Evolutionary conservation across 2,888 invertebrate genomes (phyloP), one percentile per base, ranked within the genome.

Genomic region (Mesodorylaimus sp.): DNA sequence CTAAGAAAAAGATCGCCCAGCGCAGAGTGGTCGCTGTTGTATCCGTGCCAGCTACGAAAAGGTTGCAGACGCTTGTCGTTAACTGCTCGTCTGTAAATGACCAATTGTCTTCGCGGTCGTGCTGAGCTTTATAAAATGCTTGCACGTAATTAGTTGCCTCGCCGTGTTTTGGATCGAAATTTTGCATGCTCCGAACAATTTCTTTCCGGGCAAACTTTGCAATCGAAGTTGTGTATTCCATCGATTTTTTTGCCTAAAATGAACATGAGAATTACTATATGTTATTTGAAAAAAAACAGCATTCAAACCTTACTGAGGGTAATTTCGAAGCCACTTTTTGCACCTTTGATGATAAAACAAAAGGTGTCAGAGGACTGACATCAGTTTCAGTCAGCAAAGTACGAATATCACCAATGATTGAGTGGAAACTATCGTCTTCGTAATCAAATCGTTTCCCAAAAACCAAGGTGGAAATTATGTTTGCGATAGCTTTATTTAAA

Each of bases 391-490:
- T 32, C 2, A 25, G 19, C 5, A 36, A 13, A 21, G 27, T 32
- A 32, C 37, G 29, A 16, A 48, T 39, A 2, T 25, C 16, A 16
- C 46, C 37, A n/a, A 51, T n/a, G n/a, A 50, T n/a, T 7, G 5
- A 2, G 21, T 19, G 3, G 37, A 63, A 63, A 37, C 59, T 58
- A 2, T 55, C 53, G 45, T 61, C 60, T 39, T 57, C 56, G 47
- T 56, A 56, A 10, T 53, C 52, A 50, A 55, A 61, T 44, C 53
- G 51, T 19, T 56, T 54, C 16, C 65, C 65, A 45, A 65, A 57
- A 5, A 63, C 59, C 50, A 64, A 53, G 23, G 59, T 56, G 51
- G 61, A 59, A 32, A 66, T 65, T 39, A 64, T 58, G 47, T 64
- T 62, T 13, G 59, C 61, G 5, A 64, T 59, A 2, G 52, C 51